Evolutionary conservation across 2,113 vertebrate genomes (phyloP), one percentile per base, ranked within the genome.

Genomic region (human): DNA sequence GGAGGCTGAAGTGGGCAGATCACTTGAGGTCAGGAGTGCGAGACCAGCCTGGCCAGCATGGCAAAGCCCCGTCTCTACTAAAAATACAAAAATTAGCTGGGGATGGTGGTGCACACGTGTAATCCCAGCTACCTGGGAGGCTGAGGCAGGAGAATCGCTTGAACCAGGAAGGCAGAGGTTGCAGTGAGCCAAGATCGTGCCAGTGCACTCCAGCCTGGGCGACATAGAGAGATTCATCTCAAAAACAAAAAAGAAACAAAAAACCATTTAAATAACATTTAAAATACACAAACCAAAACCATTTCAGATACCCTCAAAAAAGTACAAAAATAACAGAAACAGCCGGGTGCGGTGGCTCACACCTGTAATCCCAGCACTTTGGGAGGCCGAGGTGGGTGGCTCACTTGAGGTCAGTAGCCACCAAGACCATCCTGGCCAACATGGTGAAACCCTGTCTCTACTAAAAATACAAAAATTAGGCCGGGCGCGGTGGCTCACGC

Each of bases 291-390:
- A 80, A n/a, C 40, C 23, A 3, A 93, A 78, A 66, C 2, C 43
- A 92, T 89, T 92, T 87, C 78, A 66, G 43, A 81, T 14, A 93
- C 61, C 12, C 35, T 78, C 75, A 79, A 10, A 57, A 82, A 96
- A 43, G 32, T 64, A 95, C n/a, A 96, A 96, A 94, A 78, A 35
- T 16, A 94, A 83, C 10, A 94, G 92, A 64, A 96, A 64, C 4
- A 5, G 11, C 25, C 27, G 5, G 59, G 27, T 5, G 59, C 5
- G 5, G 11, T 64, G 25, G 27, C 59, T 64, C 25, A 13, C 18
- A 25, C 59, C 59, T 64, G 27, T 30, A 64, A 64, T 64, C 59
- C 25, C 12, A 30, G 59, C 59, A 64, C 25, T 64, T 30, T 12
- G 59, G 59, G 59, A 64, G 59, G 27, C 27, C 11, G 2, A 64